phyloP scores from a whole-genome alignment of 2,113 vertebrate genomes.

The Callopanchax toddi region DNA sequence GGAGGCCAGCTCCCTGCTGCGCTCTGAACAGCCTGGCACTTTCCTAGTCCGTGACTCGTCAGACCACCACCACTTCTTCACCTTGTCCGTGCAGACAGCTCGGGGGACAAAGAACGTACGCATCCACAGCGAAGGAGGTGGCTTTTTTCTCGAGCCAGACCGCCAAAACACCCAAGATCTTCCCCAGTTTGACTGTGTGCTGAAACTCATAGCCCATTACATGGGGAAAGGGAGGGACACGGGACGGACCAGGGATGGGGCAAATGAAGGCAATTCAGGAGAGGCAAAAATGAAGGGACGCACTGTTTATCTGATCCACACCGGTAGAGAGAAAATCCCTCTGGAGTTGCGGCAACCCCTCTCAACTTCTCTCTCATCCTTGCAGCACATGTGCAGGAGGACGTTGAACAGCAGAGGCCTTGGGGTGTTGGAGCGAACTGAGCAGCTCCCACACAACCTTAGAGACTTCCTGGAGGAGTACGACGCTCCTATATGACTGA shows the following conservation, averaged over 20 bases:
- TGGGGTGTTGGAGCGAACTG: constrained; percentile 82
- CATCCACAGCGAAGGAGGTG: constrained; percentile 91
- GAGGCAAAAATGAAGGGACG: constrained; percentile 61
- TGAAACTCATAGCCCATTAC: constrained; percentile 96
- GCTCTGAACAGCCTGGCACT: constrained; percentile 88
- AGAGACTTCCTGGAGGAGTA: constrained; percentile 95
- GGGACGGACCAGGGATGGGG: constrained; percentile 27
- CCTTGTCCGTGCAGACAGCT: constrained; percentile 93
- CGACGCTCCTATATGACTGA: constrained; percentile 90
- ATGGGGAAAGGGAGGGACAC: constrained; percentile 80
- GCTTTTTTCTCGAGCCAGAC: constrained; percentile 94
- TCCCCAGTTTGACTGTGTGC: constrained; percentile 94
- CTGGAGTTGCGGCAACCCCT: constrained; percentile 91
- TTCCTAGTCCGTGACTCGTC: constrained; percentile 98
- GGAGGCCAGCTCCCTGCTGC: constrained; percentile 91
- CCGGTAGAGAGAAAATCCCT: constrained; percentile 89
- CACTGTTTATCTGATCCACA: constrained; percentile 91
- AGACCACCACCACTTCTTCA: constrained; percentile 96
- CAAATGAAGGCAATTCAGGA: constrained; percentile 31
- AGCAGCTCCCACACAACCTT: constrained; percentile 90
- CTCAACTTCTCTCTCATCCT: constrained; percentile 87
- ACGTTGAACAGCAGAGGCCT: constrained; percentile 87
- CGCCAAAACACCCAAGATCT: constrained; percentile 87
- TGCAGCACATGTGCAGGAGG: constrained; percentile 96
- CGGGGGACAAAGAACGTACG: constrained; percentile 96